A percentile compares a stretch with the other conserved stretches of the same genome.
These are phyloP conservation scores for Athalia circularis DNA, from an alignment of 2,888 invertebrate genomes.

Conservation along the genomic window DNA sequence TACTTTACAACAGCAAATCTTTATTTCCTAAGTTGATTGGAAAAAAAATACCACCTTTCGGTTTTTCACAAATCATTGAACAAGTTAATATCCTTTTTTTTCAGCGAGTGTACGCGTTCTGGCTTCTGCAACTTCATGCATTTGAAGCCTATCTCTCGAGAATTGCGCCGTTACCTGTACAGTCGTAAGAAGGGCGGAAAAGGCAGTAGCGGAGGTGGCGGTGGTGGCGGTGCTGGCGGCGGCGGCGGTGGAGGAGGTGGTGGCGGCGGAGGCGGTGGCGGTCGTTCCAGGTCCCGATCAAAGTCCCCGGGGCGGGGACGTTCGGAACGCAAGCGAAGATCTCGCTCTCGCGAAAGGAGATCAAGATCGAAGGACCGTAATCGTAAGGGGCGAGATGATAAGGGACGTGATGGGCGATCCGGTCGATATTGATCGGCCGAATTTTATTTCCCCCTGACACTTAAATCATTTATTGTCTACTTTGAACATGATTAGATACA, in stretches of 20 bases:
- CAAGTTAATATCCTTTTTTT: conserved; percentile 49
- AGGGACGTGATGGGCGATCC: conserved; percentile 74
- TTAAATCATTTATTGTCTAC: background rate
- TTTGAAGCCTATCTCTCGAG: conserved; percentile 97
- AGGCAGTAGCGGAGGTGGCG: conserved; percentile 65
- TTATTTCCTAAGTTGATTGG: background rate
- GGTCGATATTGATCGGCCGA: conserved; percentile 73
- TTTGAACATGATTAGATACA: background rate
- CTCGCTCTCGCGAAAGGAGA: conserved; percentile 71
- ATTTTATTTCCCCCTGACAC: conserved; percentile 10
- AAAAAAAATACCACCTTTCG: background rate
- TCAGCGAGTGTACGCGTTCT: conserved; percentile 94
- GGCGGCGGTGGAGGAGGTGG: conserved; percentile 60
- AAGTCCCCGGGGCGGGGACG: conserved; percentile 73
- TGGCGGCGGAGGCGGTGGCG: conserved; percentile 60
- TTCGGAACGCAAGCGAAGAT: conserved; percentile 72
- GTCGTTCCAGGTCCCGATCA: conserved; percentile 79
- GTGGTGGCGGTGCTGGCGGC: conserved; percentile 68
- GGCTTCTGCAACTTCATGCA: conserved; percentile 99
- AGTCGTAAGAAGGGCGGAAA: conserved; percentile 80
- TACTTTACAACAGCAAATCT: too few relatives aligned
- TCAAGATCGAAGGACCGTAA: conserved; percentile 71
- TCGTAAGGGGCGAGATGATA: conserved; percentile 70
- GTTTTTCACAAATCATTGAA: too few relatives aligned
- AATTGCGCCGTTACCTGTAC: conserved; percentile 89